Evolutionary conservation across 1,140 invertebrate species (phyloP).

Genomic region (Brachionus angularis): DNA sequence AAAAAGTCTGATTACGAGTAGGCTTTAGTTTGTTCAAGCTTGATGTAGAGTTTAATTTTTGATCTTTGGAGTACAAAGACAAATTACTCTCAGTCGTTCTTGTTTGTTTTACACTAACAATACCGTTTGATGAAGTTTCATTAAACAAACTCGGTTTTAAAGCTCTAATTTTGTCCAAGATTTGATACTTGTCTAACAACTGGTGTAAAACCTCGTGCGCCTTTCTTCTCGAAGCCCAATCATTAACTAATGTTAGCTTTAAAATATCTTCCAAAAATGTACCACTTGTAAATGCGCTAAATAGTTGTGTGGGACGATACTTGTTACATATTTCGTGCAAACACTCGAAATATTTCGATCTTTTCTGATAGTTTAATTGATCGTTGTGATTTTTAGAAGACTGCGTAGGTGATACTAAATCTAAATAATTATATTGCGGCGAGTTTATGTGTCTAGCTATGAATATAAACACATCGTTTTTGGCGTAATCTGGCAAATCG

Average conservation of each 20-base stretch:
- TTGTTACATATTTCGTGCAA: conserved; percentile 23
- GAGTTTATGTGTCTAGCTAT: conserved; percentile 17
- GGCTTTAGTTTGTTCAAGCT: background rate
- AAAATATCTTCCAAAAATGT: conserved; percentile 33
- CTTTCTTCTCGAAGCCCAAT: conserved; percentile 20
- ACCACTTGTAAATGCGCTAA: conserved; percentile 15
- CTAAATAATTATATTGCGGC: conserved; percentile 27
- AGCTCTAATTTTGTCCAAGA: background rate
- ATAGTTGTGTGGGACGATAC: conserved; percentile 10
- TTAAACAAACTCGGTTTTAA: background rate
- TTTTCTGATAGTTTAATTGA: background rate
- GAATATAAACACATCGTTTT: conserved; percentile 30
- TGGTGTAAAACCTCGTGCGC: conserved; percentile 25
- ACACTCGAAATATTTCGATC: conserved; percentile 33
- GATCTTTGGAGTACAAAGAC: background rate
- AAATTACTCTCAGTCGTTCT: conserved; percentile 2
- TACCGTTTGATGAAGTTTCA: too few species aligned
- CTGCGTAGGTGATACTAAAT: background rate
- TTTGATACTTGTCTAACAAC: conserved; percentile 27
- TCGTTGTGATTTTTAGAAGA: conserved; percentile 3
- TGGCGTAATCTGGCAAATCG: conserved; percentile 35
- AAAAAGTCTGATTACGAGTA: conserved; percentile 34
- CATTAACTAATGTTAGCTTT: conserved; percentile 13
- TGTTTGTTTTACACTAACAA: background rate
- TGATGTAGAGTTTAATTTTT: background rate